These are phyloP conservation scores for Andinoacara biseriatus DNA, from an alignment of 2,113 vertebrate species.

Conservation along the genomic window DNA sequence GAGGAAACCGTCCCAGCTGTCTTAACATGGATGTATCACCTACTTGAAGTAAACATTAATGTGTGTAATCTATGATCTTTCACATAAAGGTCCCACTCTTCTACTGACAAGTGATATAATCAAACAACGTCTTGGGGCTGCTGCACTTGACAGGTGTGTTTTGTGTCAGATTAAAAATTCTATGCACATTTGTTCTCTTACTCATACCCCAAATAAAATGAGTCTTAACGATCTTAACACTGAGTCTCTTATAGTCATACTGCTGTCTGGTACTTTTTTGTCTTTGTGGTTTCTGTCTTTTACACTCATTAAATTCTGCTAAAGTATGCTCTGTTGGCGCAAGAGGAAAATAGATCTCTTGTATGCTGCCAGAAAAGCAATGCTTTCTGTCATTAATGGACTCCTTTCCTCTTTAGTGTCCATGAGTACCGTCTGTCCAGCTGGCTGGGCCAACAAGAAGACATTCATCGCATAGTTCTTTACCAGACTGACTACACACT, in stretches of 20 bases:
- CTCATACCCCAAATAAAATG: background rate
- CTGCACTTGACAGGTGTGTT: conserved; percentile 91
- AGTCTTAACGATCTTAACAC: background rate
- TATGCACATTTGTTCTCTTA: background rate
- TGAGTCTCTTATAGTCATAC: background rate
- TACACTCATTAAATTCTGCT: conserved; percentile 33
- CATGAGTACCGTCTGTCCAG: conserved; percentile 94
- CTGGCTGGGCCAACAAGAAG: conserved; percentile 98
- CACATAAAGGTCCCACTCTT: conserved; percentile 84
- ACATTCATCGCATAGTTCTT: conserved; percentile 93
- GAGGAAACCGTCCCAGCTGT: background rate
- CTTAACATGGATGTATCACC: background rate
- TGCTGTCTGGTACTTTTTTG: background rate
- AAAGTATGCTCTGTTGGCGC: conserved; percentile 28
- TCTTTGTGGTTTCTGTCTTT: background rate
- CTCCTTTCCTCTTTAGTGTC: conserved; percentile 76
- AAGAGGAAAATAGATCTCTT: conserved; percentile 12
- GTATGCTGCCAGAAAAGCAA: conserved; percentile 11
- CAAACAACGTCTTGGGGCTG: conserved; percentile 88
- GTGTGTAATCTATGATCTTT: conserved; percentile 1
- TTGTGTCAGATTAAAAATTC: background rate
- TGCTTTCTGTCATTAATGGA: conserved; percentile 30
- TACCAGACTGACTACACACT: conserved; percentile 92
- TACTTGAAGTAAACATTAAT: background rate
- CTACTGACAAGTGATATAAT: conserved; percentile 92